Evolutionary conservation across 2,113 vertebrate genomes (phyloP).

Genomic region (Amazona vittata): DNA sequence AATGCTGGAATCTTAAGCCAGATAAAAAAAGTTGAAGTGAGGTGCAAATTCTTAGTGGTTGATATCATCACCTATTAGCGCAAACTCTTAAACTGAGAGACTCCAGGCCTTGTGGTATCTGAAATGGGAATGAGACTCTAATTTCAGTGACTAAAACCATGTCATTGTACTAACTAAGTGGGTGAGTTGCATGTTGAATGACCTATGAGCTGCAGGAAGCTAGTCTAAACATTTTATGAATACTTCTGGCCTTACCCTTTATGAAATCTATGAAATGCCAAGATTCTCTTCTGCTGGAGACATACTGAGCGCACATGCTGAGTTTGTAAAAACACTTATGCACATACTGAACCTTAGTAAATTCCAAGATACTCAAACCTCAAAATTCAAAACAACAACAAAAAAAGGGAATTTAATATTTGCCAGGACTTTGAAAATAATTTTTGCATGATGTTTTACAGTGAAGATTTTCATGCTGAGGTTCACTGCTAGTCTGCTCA

Average conservation of each 20-base stretch:
- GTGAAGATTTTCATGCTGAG: background rate
- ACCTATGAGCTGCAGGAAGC: background rate
- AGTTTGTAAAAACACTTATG: conserved; percentile 34
- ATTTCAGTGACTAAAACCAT: background rate
- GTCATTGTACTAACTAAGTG: background rate
- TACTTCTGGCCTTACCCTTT: background rate
- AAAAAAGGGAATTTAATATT: background rate
- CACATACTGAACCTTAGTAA: conserved; percentile 6
- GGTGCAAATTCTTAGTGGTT: background rate
- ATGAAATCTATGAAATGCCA: background rate
- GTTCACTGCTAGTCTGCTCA: background rate
- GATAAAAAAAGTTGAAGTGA: background rate
- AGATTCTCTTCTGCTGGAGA: conserved; percentile 29
- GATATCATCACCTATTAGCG: background rate
- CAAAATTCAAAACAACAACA: background rate
- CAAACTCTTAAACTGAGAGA: background rate
- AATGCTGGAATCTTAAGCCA: background rate
- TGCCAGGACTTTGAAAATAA: background rate
- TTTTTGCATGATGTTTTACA: background rate
- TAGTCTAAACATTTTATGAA: background rate
- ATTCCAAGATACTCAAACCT: conserved; percentile 8
- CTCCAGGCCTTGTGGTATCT: background rate
- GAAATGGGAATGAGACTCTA: background rate
- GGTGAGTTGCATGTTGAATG: background rate
- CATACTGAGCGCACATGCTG: conserved; percentile 43